Evolutionary conservation across 2,888 invertebrate species (phyloP), one percentile per base, ranked within the genome.

Genomic region (Pachycephus smyrnensis): DNA sequence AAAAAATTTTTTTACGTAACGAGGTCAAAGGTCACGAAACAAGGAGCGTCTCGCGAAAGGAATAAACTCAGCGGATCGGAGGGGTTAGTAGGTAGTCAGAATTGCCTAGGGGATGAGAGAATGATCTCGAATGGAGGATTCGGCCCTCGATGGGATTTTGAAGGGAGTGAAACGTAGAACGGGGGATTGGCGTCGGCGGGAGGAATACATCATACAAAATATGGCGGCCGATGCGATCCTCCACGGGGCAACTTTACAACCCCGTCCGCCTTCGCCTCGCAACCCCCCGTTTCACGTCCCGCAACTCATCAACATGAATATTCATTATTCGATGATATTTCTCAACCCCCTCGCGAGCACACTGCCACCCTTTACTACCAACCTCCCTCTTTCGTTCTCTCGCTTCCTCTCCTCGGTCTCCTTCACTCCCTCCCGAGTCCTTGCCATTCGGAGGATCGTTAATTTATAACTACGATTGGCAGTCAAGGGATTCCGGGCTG

Each of bases 241-340:
- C 89, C 84, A 89, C 86, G 90, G 90, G 88, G 89, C 88, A 90
- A 90, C 90, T 90, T 90, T 89, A 89, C 89, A 89, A 86, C 89
- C 88, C 86, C 82, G 83, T 83, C 78, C 81, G 79, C 82, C 84
- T 84, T 85, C 85, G 86, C 87, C 87, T 87, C 88, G 87, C 86
- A 87, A 88, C 88, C 88, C 87, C 86, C 85, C 33, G 32, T 74
- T 85, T 85, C 84, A 86, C 87, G 86, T 88, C 89, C 88, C 88
- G 87, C 90, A 88, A 90, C 90, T 91, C 90, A 90, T 91, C 90
- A 88, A 86, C 90, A 91, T 91, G 91, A 91, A 90, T 91, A 91
- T 91, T 90, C 91, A 90, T 91, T 89, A 90, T 90, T 91, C 90
- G 90, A 91, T 90, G 91, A 91, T 91, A 90, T 90, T 91, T 90